These are phyloP conservation scores for Drosophila mimetica DNA, from an alignment of 2,888 invertebrate species.

Conservation along the genomic window DNA sequence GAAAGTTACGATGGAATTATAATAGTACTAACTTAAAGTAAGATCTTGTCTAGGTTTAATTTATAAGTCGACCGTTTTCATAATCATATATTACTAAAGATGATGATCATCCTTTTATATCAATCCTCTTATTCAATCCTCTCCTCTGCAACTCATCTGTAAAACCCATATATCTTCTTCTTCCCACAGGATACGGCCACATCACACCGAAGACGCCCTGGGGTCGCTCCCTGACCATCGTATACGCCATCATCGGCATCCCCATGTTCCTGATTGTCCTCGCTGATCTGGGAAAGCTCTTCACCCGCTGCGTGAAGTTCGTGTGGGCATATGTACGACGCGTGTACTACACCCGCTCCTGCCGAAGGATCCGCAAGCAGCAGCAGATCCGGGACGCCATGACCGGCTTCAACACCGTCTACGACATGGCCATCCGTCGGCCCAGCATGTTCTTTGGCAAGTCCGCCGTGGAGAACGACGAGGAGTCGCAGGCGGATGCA, in stretches of 20 bases:
- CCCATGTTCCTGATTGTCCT: slow-evolving; percentile 97
- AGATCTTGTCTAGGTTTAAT: too few species aligned
- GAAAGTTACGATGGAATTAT: too few species aligned
- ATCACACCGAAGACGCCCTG: slow-evolving; percentile 95
- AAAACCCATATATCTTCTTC: not conserved
- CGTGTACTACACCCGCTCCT: slow-evolving; percentile 94
- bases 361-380: slow-evolving; percentile 90
- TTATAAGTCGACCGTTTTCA: too few species aligned
- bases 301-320: slow-evolving; percentile 95
- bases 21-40: too few species aligned
- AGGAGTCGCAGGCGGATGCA: slow-evolving; percentile 83
- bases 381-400: slow-evolving; percentile 92
- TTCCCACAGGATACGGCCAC: slow-evolving; percentile 96
- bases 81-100: too few species aligned
- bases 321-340: slow-evolving; percentile 94
- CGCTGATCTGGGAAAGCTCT: slow-evolving; percentile 97
- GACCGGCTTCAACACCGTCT: slow-evolving; percentile 92
- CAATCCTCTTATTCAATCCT: too few species aligned
- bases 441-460: slow-evolving; percentile 89
- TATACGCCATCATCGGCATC: slow-evolving; percentile 97
- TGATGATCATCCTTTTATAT: too few species aligned
- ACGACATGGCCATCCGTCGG: slow-evolving; percentile 91
- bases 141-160: not conserved
- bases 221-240: slow-evolving; percentile 94
- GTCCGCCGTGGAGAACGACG: slow-evolving; percentile 85